Conservation (phyloP, 2,113 vertebrate genomes). For the Galbula dea region DNA sequence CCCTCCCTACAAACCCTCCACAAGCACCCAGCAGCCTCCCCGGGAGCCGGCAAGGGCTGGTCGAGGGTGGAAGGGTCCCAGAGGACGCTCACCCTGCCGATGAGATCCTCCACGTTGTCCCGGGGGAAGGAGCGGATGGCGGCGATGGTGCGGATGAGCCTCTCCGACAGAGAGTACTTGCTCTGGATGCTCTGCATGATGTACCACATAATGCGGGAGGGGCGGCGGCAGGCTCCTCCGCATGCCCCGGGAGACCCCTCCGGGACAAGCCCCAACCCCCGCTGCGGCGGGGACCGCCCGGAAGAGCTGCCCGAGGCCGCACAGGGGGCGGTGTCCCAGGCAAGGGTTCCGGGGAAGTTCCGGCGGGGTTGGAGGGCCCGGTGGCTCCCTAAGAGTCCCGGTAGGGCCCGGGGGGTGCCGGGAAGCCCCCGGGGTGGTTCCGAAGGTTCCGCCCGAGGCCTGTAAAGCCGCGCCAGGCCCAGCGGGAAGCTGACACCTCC, state of each 20-base stretch:
- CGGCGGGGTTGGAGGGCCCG: too few species aligned
- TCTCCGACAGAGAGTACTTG: constrained; percentile 94
- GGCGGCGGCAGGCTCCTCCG: background rate
- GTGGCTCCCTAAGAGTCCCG: too few species aligned
- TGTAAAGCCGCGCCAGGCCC: too few species aligned
- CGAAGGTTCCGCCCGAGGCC: too few species aligned
- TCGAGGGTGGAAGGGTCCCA: too few species aligned
- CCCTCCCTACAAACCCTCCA: background rate
- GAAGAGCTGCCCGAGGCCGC: background rate
- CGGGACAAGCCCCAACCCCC: too few species aligned
- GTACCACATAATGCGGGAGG: constrained; percentile 79
- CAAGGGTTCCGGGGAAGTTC: too few species aligned
- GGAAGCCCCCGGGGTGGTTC: too few species aligned
- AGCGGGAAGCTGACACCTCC: too few species aligned
- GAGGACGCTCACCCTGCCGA: constrained; percentile 79
- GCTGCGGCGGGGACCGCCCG: background rate
- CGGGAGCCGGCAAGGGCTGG: background rate
- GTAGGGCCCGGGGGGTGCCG: too few species aligned
- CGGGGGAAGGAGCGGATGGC: constrained; percentile 94
- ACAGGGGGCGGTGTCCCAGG: too few species aligned
- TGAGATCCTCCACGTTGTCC: constrained; percentile 95
- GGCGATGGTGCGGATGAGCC: constrained; percentile 94
- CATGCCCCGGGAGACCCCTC: constrained; percentile 56
- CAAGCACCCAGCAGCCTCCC: background rate
- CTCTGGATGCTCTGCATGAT: constrained; percentile 97